Base-by-base conservation (phyloP, 1,140 invertebrate genomes). In the Bursaphelenchus mucronatus region DNA sequence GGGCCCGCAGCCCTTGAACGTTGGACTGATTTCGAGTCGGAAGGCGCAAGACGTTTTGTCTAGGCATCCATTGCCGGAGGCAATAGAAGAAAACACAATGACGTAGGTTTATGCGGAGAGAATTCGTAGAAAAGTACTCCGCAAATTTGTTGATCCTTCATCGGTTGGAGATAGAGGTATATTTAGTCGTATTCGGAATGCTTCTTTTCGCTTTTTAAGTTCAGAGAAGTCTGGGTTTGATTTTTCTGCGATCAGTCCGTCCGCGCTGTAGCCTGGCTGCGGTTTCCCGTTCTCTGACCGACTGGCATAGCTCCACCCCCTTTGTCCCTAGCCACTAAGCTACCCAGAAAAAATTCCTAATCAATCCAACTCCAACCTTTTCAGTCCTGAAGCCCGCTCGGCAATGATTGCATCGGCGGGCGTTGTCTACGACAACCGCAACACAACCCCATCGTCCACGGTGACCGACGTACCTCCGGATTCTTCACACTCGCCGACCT, bases 1-100 rank as follows among this genome's bases (percentile, higher is more conserved):
- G 15, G 78, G 78, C 10, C 76, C 76, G 19, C 59, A 79, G 15
- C 76, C 76, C 6, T 78, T 81, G 54, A 81, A 78, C 62, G 79
- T 78, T 11, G 76, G 81, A 44, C 47, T 75, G 44, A 81, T 81
- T 45, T 69, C 79, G 8, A 44, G 76, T 6, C 61, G 68, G 47
- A 69, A 59, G 39, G 79, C 79, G 6, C 76, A 78, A 51, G 71
- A 61, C 17, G 66, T 71, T 13, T 64, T 78, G 8, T 57, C 68
- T 21, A 66, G 64, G 9, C 63, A 66, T 19, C 66, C 59, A 19
- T 51, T 78, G 17, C 79, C 79, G 10, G 72, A 81, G 50, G 55
- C 71, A 3, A 21, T 58, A 15, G 71, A 73, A 58, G 71, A 73
- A 51, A 53, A 45, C 45, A 76, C 74, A 43, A 53, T 73, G 49